These are phyloP conservation scores for Sericinus montela DNA, from an alignment of 2,888 invertebrate genomes.

Conservation along the genomic window DNA sequence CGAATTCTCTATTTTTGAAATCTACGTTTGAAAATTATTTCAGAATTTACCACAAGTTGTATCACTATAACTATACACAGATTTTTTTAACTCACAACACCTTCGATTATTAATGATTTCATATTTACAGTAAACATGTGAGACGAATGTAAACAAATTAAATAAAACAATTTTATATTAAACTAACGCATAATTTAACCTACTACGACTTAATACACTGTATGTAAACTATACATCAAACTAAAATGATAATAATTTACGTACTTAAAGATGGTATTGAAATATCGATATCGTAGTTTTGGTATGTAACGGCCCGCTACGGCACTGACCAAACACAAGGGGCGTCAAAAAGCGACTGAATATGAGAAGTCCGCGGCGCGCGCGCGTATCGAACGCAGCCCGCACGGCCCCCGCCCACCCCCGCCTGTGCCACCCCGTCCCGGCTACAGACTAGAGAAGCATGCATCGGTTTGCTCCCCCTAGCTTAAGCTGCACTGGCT, in stretches of 20 bases:
- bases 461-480: conserved; percentile 23
- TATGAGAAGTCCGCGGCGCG: conserved; percentile 46
- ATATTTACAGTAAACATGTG: conserved; percentile 47
- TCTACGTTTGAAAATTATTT: background rate
- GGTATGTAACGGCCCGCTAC: conserved; percentile 43
- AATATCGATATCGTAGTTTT: conserved; percentile 65
- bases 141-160: conserved; percentile 63
- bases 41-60: background rate
- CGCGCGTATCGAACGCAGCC: conserved; percentile 73
- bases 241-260: conserved; percentile 31
- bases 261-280: conserved; percentile 54
- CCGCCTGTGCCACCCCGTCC: conserved; percentile 49
- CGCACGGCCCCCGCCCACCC: conserved; percentile 55
- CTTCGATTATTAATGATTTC: too few relatives aligned
- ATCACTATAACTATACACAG: background rate
- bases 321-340: conserved; percentile 41
- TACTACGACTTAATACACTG: background rate
- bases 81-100: background rate
- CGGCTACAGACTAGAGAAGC: conserved; percentile 43
- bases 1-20: background rate
- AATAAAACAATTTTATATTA: conserved; percentile 23
- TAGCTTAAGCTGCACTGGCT: conserved; percentile 25
- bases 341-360: conserved; percentile 67
- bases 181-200: background rate
- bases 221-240: conserved; percentile 19